Evolutionary conservation across 2,797 vertebrate species (phyloP), one percentile per base, ranked within the genome.

Genomic region (Psittacula derbiana): DNA sequence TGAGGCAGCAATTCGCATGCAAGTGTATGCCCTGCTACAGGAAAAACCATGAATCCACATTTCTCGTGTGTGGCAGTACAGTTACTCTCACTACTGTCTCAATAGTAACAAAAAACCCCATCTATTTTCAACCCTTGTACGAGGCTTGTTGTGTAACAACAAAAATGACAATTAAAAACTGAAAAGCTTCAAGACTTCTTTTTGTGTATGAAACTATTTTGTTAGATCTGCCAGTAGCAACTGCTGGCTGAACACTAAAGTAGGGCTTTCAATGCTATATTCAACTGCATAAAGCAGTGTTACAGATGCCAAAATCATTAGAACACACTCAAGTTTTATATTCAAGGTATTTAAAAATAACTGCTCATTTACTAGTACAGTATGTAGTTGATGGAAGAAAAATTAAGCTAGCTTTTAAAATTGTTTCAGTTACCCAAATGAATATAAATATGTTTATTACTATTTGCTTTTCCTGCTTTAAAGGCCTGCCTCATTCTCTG

Each of bases 301-400:
- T 86, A 85, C 47, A 83, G 72, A 95, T 72, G 62, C 76, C 80
- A 92, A 92, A 94, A 75, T 84, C 90, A 90, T 90, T 65, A 95
- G 62, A 79, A 90, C 1, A 5, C 36, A 75, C n/a, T 88, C 82
- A 47, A 62, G 25, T 75, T 88, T 81, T 79, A 84, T 61, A 93
- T 72, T 72, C n/a, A 75, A 72, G 31, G 40, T 81, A 76, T 73
- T 96, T 86, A 83, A 84, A 94, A 88, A 91, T 79, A 95, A 90
- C 66, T 40, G 33, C 21, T 83, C 24, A 46, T 86, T 95, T 92
- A 86, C 90, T 95, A 74, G 43, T 83, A 46, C 62, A 92, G 78
- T 41, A 86, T 4, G 11, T 28, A 86, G 62, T 3, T 79, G 66
- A 84, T 47, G 20, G 65, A 60, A 72, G 55, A 55, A 84, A 86